Base-by-base conservation (phyloP, 2,797 vertebrate genomes). In the Molossus molossus region DNA sequence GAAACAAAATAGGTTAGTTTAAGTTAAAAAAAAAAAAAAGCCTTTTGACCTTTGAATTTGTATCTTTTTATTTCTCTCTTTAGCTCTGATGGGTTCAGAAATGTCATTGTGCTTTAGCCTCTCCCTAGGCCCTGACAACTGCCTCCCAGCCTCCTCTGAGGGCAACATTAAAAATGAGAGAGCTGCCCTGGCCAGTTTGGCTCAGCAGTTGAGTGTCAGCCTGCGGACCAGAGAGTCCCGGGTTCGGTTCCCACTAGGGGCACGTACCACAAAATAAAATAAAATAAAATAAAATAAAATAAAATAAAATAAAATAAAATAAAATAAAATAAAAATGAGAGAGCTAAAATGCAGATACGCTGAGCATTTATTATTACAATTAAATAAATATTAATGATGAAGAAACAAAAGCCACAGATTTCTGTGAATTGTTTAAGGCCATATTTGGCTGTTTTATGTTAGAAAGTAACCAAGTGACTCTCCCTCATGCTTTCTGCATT, bases 1-100 rank as follows among this genome's bases (percentile, higher is more conserved):
- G 37, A 20, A 80, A 82, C n/a, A 17, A 79, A 77, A 81, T 17
- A 69, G 21, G 33, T 79, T 89, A 82, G 80, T n/a, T 88, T 77
- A 65, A 75, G n/a, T 93, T 60, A n/a, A 21, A 80, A 93, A 85
- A 33, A 33, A 33, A 45, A 45, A 45, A 45, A 45, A 45, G 40
- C 5, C 40, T 83, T n/a, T 81, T 73, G 33, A 82, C 23, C 25
- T 90, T 90, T 91, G 69, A 86, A n/a, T 91, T 73, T 67, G 3
- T 65, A 23, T 70, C 45, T 80, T 91, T 94, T 82, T 72, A 21
- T 73, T 94, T 89, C 55, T 94, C 37, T 81, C n/a, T 73, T 90
- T 75, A 80, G 33, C 70, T 82, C 25, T 79, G 40, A 93, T 60
- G 15, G 15, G 7, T 79, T 92, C 37, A 82, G 73, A 94, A 91